Percentiles rank a stretch among this genome's conserved stretches.
phyloP scores from a whole-genome alignment of 2,113 vertebrate species.

The Phrynocephalus versicolor region DNA sequence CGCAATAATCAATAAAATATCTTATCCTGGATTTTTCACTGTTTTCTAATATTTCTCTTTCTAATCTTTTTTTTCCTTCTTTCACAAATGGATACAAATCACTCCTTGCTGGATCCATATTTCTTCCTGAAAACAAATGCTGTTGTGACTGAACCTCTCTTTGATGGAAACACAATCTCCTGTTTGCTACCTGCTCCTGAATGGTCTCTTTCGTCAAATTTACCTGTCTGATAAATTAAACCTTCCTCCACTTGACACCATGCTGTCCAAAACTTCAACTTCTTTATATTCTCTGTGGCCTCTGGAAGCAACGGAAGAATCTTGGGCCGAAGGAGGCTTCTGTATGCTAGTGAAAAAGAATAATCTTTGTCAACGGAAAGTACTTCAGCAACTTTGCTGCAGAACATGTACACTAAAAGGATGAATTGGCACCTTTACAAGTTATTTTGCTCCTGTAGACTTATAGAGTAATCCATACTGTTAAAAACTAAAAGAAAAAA shows the following conservation, averaged over 20 bases:
- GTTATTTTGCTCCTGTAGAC: constrained; percentile 77
- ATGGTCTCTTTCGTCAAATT: constrained; percentile 77
- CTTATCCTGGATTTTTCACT: constrained; percentile 79
- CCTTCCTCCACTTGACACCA: constrained; percentile 70
- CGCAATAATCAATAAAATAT: constrained; percentile 63
- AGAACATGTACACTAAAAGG: constrained; percentile 98
- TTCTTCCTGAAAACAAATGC: constrained; percentile 81
- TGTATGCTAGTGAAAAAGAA: constrained; percentile 99
- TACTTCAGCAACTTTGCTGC: constrained; percentile 98
- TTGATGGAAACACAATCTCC: constrained; percentile 82
- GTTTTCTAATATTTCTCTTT: constrained; percentile 80
- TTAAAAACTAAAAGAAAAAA: constrained; percentile 76
- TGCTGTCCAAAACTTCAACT: constrained; percentile 77
- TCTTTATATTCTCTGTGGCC: constrained; percentile 79
- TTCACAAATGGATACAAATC: constrained; percentile 88
- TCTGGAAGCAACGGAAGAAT: constrained; percentile 98
- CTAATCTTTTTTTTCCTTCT: constrained; percentile 74
- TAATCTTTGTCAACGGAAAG: constrained; percentile 98
- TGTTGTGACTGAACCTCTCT: constrained; percentile 84
- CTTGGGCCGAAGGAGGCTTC: constrained; percentile 99
- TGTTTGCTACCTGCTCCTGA: constrained; percentile 82
- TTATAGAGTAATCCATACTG: constrained; percentile 80
- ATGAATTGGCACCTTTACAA: constrained; percentile 80
- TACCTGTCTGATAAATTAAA: constrained; percentile 83
- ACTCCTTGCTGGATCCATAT: constrained; percentile 84